Evolutionary conservation across 2,888 invertebrate species (phyloP), one percentile per base, ranked within the genome.

Genomic region (Lysandra bellargus): DNA sequence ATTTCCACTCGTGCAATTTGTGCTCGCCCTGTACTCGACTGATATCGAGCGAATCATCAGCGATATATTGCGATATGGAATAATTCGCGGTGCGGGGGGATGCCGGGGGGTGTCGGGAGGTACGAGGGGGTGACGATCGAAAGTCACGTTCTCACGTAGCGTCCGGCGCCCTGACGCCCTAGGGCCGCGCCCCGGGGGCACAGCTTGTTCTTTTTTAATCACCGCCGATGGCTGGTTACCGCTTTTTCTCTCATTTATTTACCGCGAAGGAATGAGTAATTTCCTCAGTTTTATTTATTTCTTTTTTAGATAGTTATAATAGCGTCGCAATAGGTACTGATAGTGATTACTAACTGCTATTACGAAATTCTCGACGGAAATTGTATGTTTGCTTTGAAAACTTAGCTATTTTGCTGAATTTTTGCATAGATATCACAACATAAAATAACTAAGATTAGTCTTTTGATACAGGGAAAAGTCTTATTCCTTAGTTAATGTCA

Each of bases 21-120:
- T 17, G 57, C 14, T 40, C 89, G 86, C 1, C 83, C 88, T 89
- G 86, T 89, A 86, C 69, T 69, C 23, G 75, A 64, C 9, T 78
- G 78, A 78, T 72, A 81, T 82, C 81, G 84, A 85, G 83, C 84
- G 85, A 87, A 88, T 89, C 86, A 90, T 91, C 89, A 88, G 85
- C 88, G 90, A 90, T 88, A 90, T 86, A 90, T 92, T 90, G 89
- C 87, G 86, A 88, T 89, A 90, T 90, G 89, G 90, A 92, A 91
- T 91, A 88, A 92, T 90, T 91, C 81, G 80, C 79, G 80, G 80
- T 82, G 83, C 80, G 79, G 79, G 81, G 80, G 69, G 77, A 9
- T 49, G 79, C n/a, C 33, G 78, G 79, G 60, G 53, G 72, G 80
- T 69, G 73, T 44, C 78, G 74, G 79, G 80, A 30, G 81, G 72